A percentile compares a stretch with the other conserved stretches of the same genome.
Conservation (phyloP, 1,140 invertebrate genomes). For the Meloidogyne chitwoodi region DNA sequence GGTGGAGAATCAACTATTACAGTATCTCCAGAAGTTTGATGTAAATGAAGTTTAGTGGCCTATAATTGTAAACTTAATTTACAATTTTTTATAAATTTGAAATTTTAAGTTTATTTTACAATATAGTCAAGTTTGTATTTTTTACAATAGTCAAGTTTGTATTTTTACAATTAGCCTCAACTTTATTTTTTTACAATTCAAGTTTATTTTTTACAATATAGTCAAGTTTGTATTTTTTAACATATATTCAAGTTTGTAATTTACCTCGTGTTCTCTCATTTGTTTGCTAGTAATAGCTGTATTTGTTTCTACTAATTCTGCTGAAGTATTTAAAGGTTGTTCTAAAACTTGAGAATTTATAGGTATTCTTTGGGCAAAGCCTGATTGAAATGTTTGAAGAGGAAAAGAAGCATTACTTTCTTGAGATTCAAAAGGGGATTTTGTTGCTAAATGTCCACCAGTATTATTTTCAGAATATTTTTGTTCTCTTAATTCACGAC, state of each 20-base stretch:
- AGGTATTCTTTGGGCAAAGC: background rate
- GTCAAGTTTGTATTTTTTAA: too few species aligned
- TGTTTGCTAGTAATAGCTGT: background rate
- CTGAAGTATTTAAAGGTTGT: background rate
- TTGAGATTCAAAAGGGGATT: constrained; percentile 5
- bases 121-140: too few species aligned
- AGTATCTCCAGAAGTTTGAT: background rate
- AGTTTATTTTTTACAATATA: too few species aligned
- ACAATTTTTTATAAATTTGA: too few species aligned
- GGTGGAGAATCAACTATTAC: background rate
- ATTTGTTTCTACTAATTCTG: background rate
- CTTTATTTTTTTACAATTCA: too few species aligned
- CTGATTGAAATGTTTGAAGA: constrained; percentile 1
- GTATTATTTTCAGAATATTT: background rate
- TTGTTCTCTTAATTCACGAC: background rate
- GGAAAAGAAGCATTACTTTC: constrained; percentile 13
- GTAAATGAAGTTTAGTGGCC: background rate
- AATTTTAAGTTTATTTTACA: too few species aligned
- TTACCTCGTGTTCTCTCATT: background rate
- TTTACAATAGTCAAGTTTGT: too few species aligned
- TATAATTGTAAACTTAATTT: background rate
- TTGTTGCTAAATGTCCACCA: background rate
- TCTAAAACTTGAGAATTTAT: background rate
- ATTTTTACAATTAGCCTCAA: too few species aligned
- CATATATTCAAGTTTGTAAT: too few species aligned